These are phyloP conservation scores for Amaurobius ferox DNA, from an alignment of 2,888 invertebrate species.

Conservation along the genomic window DNA sequence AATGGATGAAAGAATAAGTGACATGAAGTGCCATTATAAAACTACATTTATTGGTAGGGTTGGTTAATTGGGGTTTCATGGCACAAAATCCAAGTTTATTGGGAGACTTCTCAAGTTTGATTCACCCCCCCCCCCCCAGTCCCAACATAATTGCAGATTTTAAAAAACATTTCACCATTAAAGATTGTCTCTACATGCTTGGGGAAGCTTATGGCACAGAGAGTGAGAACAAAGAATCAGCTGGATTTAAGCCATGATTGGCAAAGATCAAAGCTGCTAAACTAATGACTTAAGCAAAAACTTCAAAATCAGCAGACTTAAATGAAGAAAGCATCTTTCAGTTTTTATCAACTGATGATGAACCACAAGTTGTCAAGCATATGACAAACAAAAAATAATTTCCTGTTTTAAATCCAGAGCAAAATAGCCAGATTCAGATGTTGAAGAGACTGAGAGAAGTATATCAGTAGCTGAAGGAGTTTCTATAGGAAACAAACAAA, in stretches of 20 bases:
- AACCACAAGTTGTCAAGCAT: too few relatives aligned
- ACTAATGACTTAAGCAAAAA: neutral
- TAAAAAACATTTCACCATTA: neutral
- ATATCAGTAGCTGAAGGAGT: neutral
- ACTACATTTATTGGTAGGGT: neutral
- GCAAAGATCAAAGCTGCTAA: conserved; percentile 13
- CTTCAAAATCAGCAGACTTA: neutral
- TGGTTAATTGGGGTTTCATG: too few relatives aligned
- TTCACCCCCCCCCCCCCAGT: too few relatives aligned
- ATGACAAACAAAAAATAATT: neutral
- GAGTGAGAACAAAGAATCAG: neutral
- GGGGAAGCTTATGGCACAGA: neutral
- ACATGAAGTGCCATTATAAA: neutral
- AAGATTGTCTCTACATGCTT: neutral
- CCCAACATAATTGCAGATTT: neutral
- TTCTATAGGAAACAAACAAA: neutral
- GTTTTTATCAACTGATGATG: neutral
- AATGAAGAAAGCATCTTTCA: neutral
- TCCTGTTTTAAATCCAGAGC: too few relatives aligned
- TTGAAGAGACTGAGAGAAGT: too few relatives aligned
- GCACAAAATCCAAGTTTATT: too few relatives aligned
- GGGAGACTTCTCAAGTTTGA: neutral
- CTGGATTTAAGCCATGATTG: neutral
- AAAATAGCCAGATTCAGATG: too few relatives aligned
- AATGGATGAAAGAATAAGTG: neutral